phyloP scores from a whole-genome alignment of 1,140 invertebrate genomes.

The Pseudomyrmex concolor region DNA sequence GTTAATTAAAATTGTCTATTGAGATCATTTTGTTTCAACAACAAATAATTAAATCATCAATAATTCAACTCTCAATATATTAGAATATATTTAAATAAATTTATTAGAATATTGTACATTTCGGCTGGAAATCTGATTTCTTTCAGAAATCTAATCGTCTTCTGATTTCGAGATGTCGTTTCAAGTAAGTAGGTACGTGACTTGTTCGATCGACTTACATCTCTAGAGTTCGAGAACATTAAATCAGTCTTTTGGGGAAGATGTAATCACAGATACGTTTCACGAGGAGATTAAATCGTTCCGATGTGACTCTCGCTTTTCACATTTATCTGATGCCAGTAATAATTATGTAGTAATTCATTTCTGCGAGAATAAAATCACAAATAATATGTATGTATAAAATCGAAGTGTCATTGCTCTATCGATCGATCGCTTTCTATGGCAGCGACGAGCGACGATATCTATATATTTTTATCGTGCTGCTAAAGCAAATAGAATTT shows the following conservation, averaged over 20 bases:
- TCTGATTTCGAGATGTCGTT: neutral
- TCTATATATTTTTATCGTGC: constrained; percentile 50
- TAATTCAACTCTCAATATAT: no score
- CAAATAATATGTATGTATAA: neutral
- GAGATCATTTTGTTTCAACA: no score
- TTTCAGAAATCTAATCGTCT: neutral
- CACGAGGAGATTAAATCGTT: constrained; percentile 5
- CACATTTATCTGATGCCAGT: constrained; percentile 4
- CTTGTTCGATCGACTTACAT: constrained; percentile 10
- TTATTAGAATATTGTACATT: neutral
- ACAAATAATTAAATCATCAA: no score
- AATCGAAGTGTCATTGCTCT: constrained; percentile 59
- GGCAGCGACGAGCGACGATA: constrained; percentile 12
- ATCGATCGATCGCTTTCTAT: constrained; percentile 42
- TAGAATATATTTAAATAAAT: no score
- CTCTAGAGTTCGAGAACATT: neutral
- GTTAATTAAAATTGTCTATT: neutral
- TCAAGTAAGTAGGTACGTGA: neutral
- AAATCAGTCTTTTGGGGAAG: constrained; percentile 7
- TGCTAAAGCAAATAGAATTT: constrained; percentile 53
- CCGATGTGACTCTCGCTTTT: constrained; percentile 10
- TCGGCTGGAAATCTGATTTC: no score
- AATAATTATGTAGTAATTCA: neutral
- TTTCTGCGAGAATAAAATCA: constrained; percentile 12
- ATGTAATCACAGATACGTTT: constrained; percentile 2